A percentile compares a stretch with the other conserved stretches of the same genome.
Evolutionary conservation across 2,113 vertebrate species (phyloP).

Genomic region (Sclerurus mexicanus): DNA sequence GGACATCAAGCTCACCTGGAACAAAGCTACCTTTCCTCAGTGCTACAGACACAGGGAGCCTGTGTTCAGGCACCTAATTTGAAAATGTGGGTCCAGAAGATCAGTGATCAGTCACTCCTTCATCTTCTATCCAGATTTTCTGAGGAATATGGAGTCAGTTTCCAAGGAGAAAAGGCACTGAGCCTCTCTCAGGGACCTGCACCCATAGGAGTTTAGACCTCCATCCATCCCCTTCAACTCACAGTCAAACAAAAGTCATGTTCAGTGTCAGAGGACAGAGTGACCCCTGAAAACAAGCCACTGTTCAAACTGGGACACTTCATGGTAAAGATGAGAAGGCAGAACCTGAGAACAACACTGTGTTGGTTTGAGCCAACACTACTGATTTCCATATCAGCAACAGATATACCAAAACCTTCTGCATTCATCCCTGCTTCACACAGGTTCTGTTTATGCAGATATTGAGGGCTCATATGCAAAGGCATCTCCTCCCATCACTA

Average conservation of each 20-base stretch:
- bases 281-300: not conserved
- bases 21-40: not conserved
- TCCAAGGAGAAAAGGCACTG: not conserved
- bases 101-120: not conserved
- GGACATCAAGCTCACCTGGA: not conserved
- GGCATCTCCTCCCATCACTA: not conserved
- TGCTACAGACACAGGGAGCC: not conserved
- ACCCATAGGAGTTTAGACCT: not conserved
- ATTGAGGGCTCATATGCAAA: not conserved
- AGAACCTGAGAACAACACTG: not conserved
- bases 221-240: not conserved
- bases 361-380: not conserved
- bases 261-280: not conserved
- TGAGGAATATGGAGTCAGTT: not conserved
- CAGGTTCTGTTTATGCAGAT: not conserved
- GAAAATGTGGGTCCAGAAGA: not conserved
- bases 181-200: not conserved
- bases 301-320: not conserved
- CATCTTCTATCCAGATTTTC: not conserved
- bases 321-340: not conserved
- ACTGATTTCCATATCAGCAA: not conserved
- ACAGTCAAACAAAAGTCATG: rapidly evolving
- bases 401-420: not conserved
- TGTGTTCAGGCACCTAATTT: not conserved
- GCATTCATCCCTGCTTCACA: rapidly evolving